Evolutionary conservation across 2,888 invertebrate genomes (phyloP).

Genomic region (Chymomyza amoena): DNA sequence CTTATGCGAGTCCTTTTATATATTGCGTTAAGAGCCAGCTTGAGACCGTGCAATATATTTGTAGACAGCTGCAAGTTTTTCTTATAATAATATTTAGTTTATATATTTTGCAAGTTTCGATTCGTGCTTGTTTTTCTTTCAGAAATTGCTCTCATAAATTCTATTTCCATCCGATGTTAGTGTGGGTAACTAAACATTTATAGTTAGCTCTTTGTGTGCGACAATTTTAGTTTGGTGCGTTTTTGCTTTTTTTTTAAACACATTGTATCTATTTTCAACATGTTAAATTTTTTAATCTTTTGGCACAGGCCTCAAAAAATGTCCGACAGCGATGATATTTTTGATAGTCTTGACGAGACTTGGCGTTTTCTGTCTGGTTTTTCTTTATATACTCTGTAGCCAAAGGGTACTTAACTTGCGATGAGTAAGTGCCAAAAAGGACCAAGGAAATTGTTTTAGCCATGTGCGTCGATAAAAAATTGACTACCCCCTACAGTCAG

Average conservation of each 20-base stretch:
- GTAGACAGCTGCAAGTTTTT: neutral
- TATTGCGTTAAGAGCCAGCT: neutral
- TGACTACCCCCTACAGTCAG: too few species aligned
- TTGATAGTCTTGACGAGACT: neutral
- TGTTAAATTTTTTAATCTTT: neutral
- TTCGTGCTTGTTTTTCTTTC: neutral
- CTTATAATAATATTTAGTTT: neutral
- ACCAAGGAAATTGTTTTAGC: too few species aligned
- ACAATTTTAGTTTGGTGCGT: neutral
- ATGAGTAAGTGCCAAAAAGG: too few species aligned
- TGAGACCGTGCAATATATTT: neutral
- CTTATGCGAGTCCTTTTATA: neutral
- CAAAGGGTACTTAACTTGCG: too few species aligned
- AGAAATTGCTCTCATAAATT: neutral
- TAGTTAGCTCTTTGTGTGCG: neutral
- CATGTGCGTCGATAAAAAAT: too few species aligned
- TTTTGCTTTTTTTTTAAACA: neutral
- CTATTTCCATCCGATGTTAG: neutral
- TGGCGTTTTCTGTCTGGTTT: neutral
- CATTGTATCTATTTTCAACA: neutral
- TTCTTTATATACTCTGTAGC: neutral
- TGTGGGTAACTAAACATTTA: neutral
- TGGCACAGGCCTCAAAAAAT: neutral
- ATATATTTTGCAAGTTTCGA: neutral
- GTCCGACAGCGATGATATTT: neutral